Conservation (phyloP, 2,888 invertebrate genomes). For the Rhamnusium bicolor region DNA sequence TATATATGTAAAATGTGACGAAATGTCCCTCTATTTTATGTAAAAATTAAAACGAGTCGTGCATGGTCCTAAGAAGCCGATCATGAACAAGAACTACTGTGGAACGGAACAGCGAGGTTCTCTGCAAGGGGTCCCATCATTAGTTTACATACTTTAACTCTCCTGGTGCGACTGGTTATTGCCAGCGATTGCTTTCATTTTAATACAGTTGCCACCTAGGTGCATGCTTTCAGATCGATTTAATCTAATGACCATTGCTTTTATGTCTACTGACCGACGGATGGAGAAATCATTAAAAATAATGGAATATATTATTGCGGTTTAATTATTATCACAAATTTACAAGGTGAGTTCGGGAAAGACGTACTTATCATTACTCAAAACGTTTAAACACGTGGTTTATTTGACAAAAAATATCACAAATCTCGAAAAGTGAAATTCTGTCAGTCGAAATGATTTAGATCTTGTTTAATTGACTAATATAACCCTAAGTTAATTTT, state of each 20-base stretch:
- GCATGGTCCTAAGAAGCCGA: slow-evolving; percentile 40
- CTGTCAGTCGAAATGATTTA: too few species aligned
- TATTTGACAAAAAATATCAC: too few species aligned
- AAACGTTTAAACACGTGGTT: too few species aligned
- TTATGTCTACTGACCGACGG: slow-evolving; percentile 52
- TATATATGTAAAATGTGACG: not conserved
- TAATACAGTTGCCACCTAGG: slow-evolving; percentile 63
- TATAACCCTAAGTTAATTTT: too few species aligned
- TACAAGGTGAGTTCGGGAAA: not conserved
- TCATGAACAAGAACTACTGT: slow-evolving; percentile 64
- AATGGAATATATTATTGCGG: slow-evolving; percentile 45
- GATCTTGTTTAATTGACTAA: too few species aligned
- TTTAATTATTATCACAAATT: slow-evolving; percentile 35
- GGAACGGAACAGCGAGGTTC: slow-evolving; percentile 57
- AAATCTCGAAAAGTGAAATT: too few species aligned
- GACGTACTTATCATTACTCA: not conserved
- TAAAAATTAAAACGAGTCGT: slow-evolving; percentile 52
- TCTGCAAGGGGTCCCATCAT: slow-evolving; percentile 65
- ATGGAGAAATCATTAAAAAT: slow-evolving; percentile 52
- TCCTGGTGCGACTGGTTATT: slow-evolving; percentile 61
- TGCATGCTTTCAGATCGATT: slow-evolving; percentile 62
- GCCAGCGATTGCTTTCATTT: slow-evolving; percentile 60
- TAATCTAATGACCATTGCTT: slow-evolving; percentile 61
- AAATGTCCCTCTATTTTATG: not conserved
- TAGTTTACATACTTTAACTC: slow-evolving; percentile 64